Percentiles rank a stretch among this genome's conserved stretches.
These are phyloP conservation scores for Tachycineta bicolor DNA, from an alignment of 2,113 vertebrate genomes.

Conservation along the genomic window DNA sequence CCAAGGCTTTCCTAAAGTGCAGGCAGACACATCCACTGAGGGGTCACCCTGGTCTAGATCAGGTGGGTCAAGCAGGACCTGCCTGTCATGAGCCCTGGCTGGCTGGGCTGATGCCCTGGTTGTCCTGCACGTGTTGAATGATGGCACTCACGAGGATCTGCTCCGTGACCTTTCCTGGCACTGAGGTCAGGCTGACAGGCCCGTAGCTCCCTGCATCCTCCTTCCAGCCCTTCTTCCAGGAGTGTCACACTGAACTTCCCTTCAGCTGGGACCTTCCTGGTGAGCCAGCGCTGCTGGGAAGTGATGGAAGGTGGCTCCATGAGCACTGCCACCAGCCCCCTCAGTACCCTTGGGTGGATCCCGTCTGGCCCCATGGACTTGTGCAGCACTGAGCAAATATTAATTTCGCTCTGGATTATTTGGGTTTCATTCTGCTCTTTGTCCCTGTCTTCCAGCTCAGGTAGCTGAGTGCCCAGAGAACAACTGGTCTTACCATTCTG, in stretches of 20 bases:
- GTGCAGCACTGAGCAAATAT: neutral
- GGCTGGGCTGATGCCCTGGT: neutral
- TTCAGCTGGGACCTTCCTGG: neutral
- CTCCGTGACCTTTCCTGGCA: neutral
- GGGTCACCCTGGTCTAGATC: neutral
- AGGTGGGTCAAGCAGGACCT: neutral
- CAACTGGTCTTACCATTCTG: neutral
- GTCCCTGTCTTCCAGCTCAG: neutral
- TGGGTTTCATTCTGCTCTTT: neutral
- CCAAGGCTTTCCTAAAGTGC: neutral
- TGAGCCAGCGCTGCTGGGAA: neutral
- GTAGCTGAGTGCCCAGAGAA: neutral
- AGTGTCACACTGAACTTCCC: neutral
- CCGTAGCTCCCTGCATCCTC: neutral
- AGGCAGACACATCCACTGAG: neutral
- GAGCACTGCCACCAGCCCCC: neutral
- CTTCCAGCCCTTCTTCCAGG: neutral
- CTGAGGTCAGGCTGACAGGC: neutral
- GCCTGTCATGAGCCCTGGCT: neutral
- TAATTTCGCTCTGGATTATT: neutral
- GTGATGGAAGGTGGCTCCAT: neutral
- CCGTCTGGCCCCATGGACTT: neutral
- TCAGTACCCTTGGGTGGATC: neutral
- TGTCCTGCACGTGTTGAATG: neutral
- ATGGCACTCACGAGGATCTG: neutral